Conservation (phyloP, 1,140 invertebrate species). For the Meloidogyne chitwoodi region DNA sequence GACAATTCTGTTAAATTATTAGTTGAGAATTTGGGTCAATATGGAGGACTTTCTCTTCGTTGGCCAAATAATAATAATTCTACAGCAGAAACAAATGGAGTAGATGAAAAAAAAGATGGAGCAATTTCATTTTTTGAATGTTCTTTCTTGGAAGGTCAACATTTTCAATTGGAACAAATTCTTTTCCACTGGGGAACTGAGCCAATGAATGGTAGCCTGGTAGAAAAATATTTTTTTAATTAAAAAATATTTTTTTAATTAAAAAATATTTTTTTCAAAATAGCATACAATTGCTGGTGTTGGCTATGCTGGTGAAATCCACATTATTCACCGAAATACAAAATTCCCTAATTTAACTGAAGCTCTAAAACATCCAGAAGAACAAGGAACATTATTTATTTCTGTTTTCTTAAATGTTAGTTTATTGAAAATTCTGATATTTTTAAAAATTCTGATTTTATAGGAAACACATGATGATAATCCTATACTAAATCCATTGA, state of each 20-base stretch:
- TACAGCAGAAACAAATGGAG: constrained; percentile 22
- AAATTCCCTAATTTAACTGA: constrained; percentile 50
- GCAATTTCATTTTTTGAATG: constrained; percentile 18
- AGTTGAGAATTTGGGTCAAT: constrained; percentile 43
- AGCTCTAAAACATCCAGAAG: constrained; percentile 55
- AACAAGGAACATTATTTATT: constrained; percentile 45
- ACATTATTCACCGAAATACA: constrained; percentile 49
- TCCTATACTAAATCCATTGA: constrained; percentile 42
- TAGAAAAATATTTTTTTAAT: no score
- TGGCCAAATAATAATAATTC: constrained; percentile 31
- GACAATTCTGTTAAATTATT: constrained; percentile 47
- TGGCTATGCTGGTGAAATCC: constrained; percentile 55
- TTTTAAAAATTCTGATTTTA: background rate
- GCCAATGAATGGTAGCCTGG: constrained; percentile 56
- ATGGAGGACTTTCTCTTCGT: background rate
- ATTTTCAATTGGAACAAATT: constrained; percentile 50
- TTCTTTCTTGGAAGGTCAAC: constrained; percentile 54
- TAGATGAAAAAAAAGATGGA: constrained; percentile 25
- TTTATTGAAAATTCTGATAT: background rate
- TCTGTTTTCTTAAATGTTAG: constrained; percentile 55
- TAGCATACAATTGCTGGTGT: constrained; percentile 56
- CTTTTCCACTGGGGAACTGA: constrained; percentile 26
- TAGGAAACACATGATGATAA: constrained; percentile 58
- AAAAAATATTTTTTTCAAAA: background rate
- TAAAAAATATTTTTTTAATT: background rate